A percentile compares a stretch with the other conserved stretches of the same genome.
phyloP scores from a whole-genome alignment of 2,888 invertebrate species.

The Sminthurinus aureus region DNA sequence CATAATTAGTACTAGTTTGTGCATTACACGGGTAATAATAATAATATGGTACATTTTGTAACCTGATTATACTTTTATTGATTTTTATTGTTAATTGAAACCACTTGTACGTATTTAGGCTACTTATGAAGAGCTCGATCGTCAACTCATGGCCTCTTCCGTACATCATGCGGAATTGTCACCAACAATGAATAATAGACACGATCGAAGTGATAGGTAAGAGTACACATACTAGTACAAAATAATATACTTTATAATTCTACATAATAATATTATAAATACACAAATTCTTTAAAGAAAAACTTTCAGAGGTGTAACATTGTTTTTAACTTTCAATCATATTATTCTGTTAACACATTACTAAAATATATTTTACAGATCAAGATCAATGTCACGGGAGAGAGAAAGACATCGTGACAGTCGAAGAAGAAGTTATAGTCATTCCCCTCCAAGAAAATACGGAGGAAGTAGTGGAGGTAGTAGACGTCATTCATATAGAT shows the following conservation, averaged over 20 bases:
- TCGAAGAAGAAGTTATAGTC: slow-evolving; percentile 25
- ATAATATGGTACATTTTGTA: too few relatives aligned
- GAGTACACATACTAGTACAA: background rate
- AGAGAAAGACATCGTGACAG: slow-evolving; percentile 2
- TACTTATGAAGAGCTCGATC: slow-evolving; percentile 32
- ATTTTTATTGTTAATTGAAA: too few relatives aligned
- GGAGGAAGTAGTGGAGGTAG: background rate
- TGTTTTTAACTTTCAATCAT: too few relatives aligned
- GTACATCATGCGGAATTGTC: slow-evolving; percentile 14
- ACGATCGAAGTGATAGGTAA: background rate
- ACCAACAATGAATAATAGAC: slow-evolving; percentile 27
- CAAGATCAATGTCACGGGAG: slow-evolving; percentile 12
- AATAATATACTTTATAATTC: background rate
- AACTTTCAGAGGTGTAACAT: too few relatives aligned
- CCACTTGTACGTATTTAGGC: background rate
- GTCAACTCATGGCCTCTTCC: background rate
- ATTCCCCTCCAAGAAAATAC: slow-evolving; percentile 27
- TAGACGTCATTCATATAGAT: background rate
- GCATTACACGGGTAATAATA: too few relatives aligned
- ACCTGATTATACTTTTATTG: too few relatives aligned
- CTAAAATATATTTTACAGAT: slow-evolving; percentile 5
- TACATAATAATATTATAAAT: too few relatives aligned
- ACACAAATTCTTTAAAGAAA: too few relatives aligned
- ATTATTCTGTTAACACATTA: too few relatives aligned
- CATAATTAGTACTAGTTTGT: too few relatives aligned